Evolutionary conservation across 2,888 invertebrate genomes (phyloP), one percentile per base, ranked within the genome.

Genomic region (Aplocera efformata): DNA sequence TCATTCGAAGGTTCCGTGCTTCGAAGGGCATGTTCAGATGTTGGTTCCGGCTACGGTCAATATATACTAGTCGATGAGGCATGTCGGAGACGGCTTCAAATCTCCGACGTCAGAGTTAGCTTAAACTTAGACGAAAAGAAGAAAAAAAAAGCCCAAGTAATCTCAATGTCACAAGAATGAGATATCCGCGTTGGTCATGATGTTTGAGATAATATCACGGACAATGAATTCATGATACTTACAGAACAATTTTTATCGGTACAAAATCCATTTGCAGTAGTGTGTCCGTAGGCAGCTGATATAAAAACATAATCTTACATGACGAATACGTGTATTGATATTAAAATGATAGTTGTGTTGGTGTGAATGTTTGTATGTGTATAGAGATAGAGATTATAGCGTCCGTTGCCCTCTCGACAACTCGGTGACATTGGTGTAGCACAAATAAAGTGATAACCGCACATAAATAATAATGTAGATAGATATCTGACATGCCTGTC

Each of bases 341-440:
- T 63, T 57, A 49, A 47, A 59, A 50, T 59, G 53, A 56, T 57
- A 60, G 60, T 57, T 63, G 66, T 64, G 54, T 60, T 60, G 7
- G 28, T 8, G 28, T 48, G 59, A 63, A 45, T 50, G 57, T 70
- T 60, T 69, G 55, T 68, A 67, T 70, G 65, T 76, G 63, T 62
- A 63, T 71, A 63, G 64, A 80, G 79, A 82, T 82, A n/a, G n/a
- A n/a, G n/a, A n/a, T n/a, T n/a, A 85, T 68, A 60, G 73, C 79
- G 88, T 79, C 69, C 86, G 79, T 85, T 86, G 86, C 83, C 83
- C 88, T 77, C 75, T 63, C 73, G 60, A 66, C 79, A 78, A 83
- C 81, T 84, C 83, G 74, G 82, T 86, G 88, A 88, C 88, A 88
- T 88, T 88, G 88, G 86, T 72, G 67, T 66, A 75, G 73, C 72